Evolutionary conservation across 2,888 invertebrate genomes (phyloP).

Genomic region (Noctua pronuba): DNA sequence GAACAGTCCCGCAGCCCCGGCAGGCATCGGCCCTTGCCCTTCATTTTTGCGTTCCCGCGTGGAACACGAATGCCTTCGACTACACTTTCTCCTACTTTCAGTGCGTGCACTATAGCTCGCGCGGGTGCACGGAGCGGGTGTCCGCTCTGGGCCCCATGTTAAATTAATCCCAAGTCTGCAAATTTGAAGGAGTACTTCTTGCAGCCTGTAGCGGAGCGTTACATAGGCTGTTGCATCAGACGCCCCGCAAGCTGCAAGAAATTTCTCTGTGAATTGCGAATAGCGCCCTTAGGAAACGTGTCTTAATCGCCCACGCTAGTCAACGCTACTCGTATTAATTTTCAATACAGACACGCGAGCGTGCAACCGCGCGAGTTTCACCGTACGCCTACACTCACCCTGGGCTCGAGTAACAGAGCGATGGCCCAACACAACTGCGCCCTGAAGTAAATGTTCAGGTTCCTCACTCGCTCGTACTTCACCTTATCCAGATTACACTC

Average conservation of each 20-base stretch:
- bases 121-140: background rate
- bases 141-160: background rate
- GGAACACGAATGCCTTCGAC: too few relatives aligned
- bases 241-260: background rate
- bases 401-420: constrained; percentile 81
- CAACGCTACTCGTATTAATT: background rate
- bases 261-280: too few relatives aligned
- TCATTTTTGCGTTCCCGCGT: too few relatives aligned
- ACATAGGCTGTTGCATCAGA: background rate
- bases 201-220: background rate
- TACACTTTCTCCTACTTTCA: background rate
- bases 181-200: background rate
- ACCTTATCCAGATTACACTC: constrained; percentile 78
- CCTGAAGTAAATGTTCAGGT: constrained; percentile 77
- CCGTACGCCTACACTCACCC: constrained; percentile 67
- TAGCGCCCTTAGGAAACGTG: background rate
- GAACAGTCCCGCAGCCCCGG: too few relatives aligned
- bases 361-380: background rate
- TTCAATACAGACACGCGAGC: background rate
- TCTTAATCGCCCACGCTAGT: background rate
- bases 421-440: constrained; percentile 87
- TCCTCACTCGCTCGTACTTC: constrained; percentile 67
- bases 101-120: background rate
- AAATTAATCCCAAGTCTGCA: background rate
- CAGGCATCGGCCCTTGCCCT: too few relatives aligned